phyloP scores from a whole-genome alignment of 2,113 vertebrate species.

The Sander lucioperca region DNA sequence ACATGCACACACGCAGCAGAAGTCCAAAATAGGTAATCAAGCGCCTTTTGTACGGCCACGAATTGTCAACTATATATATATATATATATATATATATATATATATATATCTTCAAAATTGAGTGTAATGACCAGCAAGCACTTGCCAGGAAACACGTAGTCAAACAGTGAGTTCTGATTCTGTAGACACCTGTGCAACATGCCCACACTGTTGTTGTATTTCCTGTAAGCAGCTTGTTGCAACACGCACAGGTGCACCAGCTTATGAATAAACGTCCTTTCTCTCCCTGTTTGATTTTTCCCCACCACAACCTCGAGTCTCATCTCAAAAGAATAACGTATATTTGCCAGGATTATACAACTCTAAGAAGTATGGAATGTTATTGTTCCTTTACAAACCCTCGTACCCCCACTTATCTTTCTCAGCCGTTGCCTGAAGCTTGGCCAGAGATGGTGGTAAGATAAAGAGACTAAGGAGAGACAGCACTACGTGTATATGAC shows the following conservation, averaged over 20 bases:
- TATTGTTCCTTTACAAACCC: conserved; percentile 3
- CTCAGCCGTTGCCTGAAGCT: conserved; percentile 45
- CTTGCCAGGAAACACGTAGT: neutral
- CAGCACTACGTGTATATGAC: neutral
- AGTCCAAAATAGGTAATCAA: conserved; percentile 25
- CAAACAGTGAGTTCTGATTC: neutral
- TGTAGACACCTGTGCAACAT: conserved; percentile 5
- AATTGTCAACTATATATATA: neutral
- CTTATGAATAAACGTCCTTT: conserved; percentile 24
- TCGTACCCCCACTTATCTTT: neutral
- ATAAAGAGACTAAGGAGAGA: neutral
- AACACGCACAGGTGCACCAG: conserved; percentile 11
- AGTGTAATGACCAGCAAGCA: neutral
- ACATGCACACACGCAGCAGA: neutral
- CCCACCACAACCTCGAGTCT: neutral
- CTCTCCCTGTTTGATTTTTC: neutral
- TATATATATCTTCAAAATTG: neutral
- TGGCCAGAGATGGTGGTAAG: neutral
- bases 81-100: neutral
- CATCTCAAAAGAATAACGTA: neutral
- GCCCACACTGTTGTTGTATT: neutral
- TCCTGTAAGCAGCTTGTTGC: conserved; percentile 16
- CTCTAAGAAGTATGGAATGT: conserved; percentile 2
- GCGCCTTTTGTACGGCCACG: neutral
- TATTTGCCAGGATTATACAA: conserved; percentile 8